Evolutionary conservation across 2,888 invertebrate species (phyloP).

Genomic region (Noctua janthe): DNA sequence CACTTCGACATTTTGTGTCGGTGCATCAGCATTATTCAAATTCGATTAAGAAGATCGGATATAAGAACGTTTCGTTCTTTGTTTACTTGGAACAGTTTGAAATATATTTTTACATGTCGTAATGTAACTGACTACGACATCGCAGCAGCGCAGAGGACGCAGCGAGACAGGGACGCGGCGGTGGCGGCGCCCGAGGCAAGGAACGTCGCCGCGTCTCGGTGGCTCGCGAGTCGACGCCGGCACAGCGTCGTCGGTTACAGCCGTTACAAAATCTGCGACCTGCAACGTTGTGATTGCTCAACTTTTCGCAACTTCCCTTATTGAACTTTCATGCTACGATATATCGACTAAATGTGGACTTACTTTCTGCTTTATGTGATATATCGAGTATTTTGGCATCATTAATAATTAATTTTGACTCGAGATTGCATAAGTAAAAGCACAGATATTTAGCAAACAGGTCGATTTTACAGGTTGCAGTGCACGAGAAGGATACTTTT

Average conservation of each 20-base stretch:
- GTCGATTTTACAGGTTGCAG: slow-evolving; percentile 6
- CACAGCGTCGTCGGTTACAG: slow-evolving; percentile 68
- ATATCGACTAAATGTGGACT: slow-evolving; percentile 65
- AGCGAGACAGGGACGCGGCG: slow-evolving; percentile 47
- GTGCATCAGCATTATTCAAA: slow-evolving; percentile 5
- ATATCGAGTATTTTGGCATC: slow-evolving; percentile 25
- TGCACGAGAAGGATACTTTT: neutral
- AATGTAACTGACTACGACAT: slow-evolving; percentile 36
- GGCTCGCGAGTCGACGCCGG: slow-evolving; percentile 50
- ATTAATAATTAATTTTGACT: slow-evolving; percentile 25
- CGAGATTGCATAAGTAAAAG: slow-evolving; percentile 15
- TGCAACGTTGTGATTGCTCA: slow-evolving; percentile 78
- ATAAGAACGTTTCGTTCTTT: slow-evolving; percentile 28
- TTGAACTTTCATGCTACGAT: slow-evolving; percentile 78
- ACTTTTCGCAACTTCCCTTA: slow-evolving; percentile 85
- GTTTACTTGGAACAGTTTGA: slow-evolving; percentile 37
- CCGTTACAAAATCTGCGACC: slow-evolving; percentile 84
- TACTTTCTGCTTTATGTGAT: slow-evolving; percentile 46
- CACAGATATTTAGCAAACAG: neutral
- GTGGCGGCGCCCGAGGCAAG: slow-evolving; percentile 70
- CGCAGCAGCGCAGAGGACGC: slow-evolving; percentile 44
- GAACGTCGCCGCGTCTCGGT: slow-evolving; percentile 66
- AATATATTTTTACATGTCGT: slow-evolving; percentile 39
- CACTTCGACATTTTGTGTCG: slow-evolving; percentile 18
- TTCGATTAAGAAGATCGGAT: slow-evolving; percentile 9